Conservation (phyloP, 2,797 vertebrate species). For the Chlorospingus semifuscus region DNA sequence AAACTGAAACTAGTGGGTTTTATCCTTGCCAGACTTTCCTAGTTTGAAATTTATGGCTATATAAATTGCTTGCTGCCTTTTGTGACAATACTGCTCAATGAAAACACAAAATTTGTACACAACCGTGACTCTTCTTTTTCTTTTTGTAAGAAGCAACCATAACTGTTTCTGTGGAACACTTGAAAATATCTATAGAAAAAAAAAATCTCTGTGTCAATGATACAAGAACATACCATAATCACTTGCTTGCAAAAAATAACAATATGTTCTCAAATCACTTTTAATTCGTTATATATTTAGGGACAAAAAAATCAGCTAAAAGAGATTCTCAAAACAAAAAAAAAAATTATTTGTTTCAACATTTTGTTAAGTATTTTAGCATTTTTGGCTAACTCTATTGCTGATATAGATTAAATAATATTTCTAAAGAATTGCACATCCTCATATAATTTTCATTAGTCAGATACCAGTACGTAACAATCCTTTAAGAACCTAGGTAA, state of each 20-base stretch:
- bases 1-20: neutral
- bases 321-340: neutral
- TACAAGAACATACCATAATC: neutral
- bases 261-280: neutral
- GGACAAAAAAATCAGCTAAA: neutral
- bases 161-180: neutral
- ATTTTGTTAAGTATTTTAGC: neutral
- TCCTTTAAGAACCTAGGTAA: neutral
- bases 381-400: neutral
- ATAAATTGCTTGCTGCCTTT: neutral
- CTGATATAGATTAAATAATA: neutral
- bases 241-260: neutral
- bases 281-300: neutral
- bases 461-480: neutral
- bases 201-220: neutral
- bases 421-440: neutral
- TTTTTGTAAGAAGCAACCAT: neutral
- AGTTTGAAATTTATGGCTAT: neutral
- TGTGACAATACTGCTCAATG: neutral
- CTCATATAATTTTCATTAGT: neutral
- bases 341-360: accelerated
- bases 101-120: neutral
- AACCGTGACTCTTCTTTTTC: neutral
- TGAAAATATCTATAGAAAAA: neutral
- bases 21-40: neutral